phyloP scores from a whole-genome alignment of 2,113 vertebrate genomes.

The Gracilinanus agilis region DNA sequence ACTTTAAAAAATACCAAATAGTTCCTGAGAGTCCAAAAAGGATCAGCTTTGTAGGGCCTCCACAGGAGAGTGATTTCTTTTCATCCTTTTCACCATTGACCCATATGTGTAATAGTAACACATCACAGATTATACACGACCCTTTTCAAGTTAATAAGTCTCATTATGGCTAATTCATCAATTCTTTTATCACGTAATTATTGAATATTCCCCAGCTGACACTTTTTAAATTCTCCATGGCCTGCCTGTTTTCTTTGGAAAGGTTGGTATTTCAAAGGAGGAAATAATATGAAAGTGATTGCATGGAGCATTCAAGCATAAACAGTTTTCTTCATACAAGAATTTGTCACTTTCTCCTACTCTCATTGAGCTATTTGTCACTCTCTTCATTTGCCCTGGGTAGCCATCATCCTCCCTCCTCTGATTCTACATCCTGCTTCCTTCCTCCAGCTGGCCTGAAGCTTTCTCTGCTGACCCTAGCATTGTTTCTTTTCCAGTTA shows the following conservation, averaged over 20 bases:
- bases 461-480: slow-evolving; percentile 20
- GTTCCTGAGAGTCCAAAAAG: not conserved
- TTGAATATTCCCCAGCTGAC: slow-evolving; percentile 12
- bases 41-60: not conserved
- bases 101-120: not conserved
- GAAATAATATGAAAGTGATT: slow-evolving; percentile 79
- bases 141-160: not conserved
- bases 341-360: slow-evolving; percentile 71
- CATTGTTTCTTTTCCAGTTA: slow-evolving; percentile 48
- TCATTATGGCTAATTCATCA: slow-evolving; percentile 32
- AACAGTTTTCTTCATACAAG: slow-evolving; percentile 68
- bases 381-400: slow-evolving; percentile 74
- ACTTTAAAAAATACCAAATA: not conserved
- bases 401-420: slow-evolving; percentile 71
- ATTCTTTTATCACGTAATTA: slow-evolving; percentile 58
- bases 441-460: slow-evolving; percentile 69
- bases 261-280: slow-evolving; percentile 70
- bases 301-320: slow-evolving; percentile 67
- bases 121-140: rapidly evolving
- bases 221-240: slow-evolving; percentile 22
- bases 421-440: slow-evolving; percentile 81
- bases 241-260: slow-evolving; percentile 69
- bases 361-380: slow-evolving; percentile 62
- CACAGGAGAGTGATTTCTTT: not conserved
- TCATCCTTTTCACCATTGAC: not conserved